Conservation (phyloP, 2,797 vertebrate species). For the Selene dorsalis region DNA sequence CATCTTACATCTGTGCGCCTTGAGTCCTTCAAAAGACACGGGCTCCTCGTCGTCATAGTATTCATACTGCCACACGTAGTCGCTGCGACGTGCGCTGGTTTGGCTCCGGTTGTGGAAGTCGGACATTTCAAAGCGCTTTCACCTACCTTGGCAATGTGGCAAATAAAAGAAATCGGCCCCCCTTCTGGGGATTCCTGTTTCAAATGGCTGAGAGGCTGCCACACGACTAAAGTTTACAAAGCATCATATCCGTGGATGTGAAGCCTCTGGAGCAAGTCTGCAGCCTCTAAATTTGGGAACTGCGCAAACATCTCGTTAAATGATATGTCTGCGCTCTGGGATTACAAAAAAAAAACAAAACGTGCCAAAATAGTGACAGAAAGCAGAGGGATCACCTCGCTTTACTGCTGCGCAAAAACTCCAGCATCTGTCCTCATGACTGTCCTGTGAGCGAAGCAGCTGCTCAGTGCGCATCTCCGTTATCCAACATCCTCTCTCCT, state of each 20-base stretch:
- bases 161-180: not conserved
- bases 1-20: constrained; percentile 93
- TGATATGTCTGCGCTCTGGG: not conserved
- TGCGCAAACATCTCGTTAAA: not conserved
- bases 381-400: constrained; percentile 20
- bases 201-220: not conserved
- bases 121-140: constrained; percentile 66
- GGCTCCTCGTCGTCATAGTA: constrained; percentile 94
- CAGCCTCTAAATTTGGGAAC: constrained; percentile 1
- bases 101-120: constrained; percentile 76
- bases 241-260: not conserved
- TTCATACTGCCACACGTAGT: constrained; percentile 95
- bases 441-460: constrained; percentile 23
- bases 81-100: constrained; percentile 73
- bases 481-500: constrained; percentile 18
- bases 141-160: not conserved
- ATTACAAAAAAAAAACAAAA: not conserved
- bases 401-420: constrained; percentile 21
- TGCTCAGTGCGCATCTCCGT: constrained; percentile 48
- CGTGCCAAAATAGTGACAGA: not conserved
- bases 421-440: constrained; percentile 16
- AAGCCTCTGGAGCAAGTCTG: constrained; percentile 8
- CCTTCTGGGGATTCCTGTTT: too few relatives aligned
- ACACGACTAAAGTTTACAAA: constrained; percentile 38
- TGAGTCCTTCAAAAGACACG: constrained; percentile 93